Evolutionary conservation across 2,113 vertebrate species (phyloP), one percentile per base, ranked within the genome.

Genomic region (Sceloporus tristichus): DNA sequence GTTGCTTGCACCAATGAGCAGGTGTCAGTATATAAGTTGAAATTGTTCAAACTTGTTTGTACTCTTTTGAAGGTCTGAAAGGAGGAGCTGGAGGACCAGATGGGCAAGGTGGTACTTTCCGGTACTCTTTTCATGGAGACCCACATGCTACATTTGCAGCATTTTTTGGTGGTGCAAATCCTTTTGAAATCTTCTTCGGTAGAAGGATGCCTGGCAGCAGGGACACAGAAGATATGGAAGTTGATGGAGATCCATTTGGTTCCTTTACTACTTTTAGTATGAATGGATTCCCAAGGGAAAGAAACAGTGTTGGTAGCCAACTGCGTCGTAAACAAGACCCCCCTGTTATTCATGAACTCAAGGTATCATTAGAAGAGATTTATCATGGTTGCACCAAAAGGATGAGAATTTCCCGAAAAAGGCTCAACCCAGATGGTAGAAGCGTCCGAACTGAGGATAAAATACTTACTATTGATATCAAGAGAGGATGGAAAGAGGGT

Each of bases 131-230:
- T 95, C 99, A 99, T 1, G 99, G 99, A 0, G 99, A 99, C 90
- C 99, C 99, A 42, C 99, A 99, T 62, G 99, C 99, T 84, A 99
- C 99, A 3, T 99, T 99, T 85, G 98, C 98, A 93, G 98, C 99
- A 53, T 99, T 99, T 95, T 99, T 99, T 3, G 98, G 98, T 21
- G 99, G 98, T 77, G 97, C 98, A 87, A 99, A 98, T 93, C 99
- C 99, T 77, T 99, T 99, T 90, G 99, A 99, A 93, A 98, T 99
- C 92, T 99, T 99, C 96, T 99, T 99, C 87, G 98, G 99, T 59
- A 98, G 99, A 74, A 98, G 98, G 90, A 97, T 97, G 96, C 94
- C 96, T 84, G 98, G 98, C 73, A 98, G 98, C 76, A 96, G 98
- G 86, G 98, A 99, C 18, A 94, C 98, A 70, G 98, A 99, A 90